phyloP scores from a whole-genome alignment of 2,113 vertebrate genomes.

The Plestiodon gilberti region DNA sequence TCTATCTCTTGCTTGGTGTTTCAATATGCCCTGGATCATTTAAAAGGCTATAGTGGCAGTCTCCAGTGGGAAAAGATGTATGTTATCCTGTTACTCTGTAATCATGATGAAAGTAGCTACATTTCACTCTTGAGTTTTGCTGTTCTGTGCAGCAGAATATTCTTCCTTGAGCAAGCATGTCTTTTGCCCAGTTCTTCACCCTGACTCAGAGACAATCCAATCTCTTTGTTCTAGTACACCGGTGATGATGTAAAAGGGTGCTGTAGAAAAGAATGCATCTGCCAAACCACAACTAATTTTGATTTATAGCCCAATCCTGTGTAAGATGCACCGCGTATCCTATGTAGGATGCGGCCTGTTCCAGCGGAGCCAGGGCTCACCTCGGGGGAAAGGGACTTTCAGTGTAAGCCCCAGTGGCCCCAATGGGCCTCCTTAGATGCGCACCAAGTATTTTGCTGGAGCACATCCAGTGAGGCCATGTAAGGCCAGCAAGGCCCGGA shows the following conservation, averaged over 20 bases:
- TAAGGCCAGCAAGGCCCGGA: too few relatives aligned
- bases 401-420: too few relatives aligned
- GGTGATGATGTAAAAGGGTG: background rate
- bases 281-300: background rate
- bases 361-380: too few relatives aligned
- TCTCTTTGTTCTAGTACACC: slow-evolving; percentile 1
- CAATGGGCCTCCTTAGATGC: too few relatives aligned
- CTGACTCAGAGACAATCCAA: background rate
- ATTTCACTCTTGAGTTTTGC: slow-evolving; percentile 18
- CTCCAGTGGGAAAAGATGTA: background rate
- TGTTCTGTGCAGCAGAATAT: background rate
- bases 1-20: background rate
- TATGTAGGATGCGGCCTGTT: too few relatives aligned
- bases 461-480: too few relatives aligned
- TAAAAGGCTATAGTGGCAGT: background rate
- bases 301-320: too few relatives aligned
- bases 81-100: background rate
- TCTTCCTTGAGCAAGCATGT: background rate
- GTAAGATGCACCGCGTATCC: too few relatives aligned
- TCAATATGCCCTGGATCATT: background rate
- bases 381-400: too few relatives aligned
- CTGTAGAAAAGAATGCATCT: background rate
- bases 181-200: background rate
- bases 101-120: background rate
- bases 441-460: too few relatives aligned